Percentiles rank a stretch among this genome's conserved stretches.
phyloP scores from a whole-genome alignment of 2,113 vertebrate species.

The Larimichthys polyactis region DNA sequence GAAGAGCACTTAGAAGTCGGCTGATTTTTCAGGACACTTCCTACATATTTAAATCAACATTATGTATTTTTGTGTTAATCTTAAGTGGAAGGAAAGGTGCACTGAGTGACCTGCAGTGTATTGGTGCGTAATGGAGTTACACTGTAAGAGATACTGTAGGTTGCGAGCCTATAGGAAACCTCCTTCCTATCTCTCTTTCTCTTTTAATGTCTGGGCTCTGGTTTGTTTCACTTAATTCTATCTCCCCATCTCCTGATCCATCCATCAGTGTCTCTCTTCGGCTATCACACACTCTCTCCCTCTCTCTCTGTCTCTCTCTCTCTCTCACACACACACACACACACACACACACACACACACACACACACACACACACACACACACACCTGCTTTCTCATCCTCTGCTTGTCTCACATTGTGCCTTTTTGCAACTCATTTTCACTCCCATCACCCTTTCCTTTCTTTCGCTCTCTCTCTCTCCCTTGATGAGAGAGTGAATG shows the following conservation, averaged over 20 bases:
- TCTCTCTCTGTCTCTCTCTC: slow-evolving; percentile 38
- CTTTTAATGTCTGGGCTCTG: slow-evolving; percentile 70
- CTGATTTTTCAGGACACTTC: not conserved
- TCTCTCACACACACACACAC: not conserved
- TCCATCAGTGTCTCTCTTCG: slow-evolving; percentile 64
- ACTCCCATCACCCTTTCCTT: slow-evolving; percentile 35
- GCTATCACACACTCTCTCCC: slow-evolving; percentile 22
- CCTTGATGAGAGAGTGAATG: slow-evolving; percentile 61
- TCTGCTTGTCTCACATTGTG: slow-evolving; percentile 36
- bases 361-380: slow-evolving; percentile 3
- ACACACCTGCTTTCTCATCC: slow-evolving; percentile 39
- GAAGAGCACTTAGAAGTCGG: not conserved
- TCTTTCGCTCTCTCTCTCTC: slow-evolving; percentile 14
- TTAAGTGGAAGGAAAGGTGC: slow-evolving; percentile 8
- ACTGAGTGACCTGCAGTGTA: slow-evolving; percentile 33
- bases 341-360: slow-evolving; percentile 7
- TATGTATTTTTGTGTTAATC: not conserved
- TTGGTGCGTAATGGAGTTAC: slow-evolving; percentile 51
- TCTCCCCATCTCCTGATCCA: slow-evolving; percentile 65
- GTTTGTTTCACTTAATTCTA: slow-evolving; percentile 75
- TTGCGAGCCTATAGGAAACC: slow-evolving; percentile 43
- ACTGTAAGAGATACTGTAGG: slow-evolving; percentile 55
- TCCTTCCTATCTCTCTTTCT: slow-evolving; percentile 29
- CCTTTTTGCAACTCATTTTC: slow-evolving; percentile 62
- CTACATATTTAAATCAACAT: not conserved